Base-by-base conservation (phyloP, 2,113 vertebrate species). In the Carlito syrichta region DNA sequence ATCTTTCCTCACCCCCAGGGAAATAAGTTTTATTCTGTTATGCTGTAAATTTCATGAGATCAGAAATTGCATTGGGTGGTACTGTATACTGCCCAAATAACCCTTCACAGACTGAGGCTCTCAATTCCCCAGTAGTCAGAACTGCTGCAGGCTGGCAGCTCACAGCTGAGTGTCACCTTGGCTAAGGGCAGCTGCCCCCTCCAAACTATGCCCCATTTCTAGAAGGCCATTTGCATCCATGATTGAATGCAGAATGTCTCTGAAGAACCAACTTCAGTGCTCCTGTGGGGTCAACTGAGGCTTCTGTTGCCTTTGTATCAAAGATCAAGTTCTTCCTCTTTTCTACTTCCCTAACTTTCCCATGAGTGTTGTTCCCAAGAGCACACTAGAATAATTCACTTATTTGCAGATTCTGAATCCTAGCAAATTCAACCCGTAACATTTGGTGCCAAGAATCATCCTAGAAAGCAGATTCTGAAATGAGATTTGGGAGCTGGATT, bases 1-100 rank as follows among this genome's bases (percentile, higher is more conserved):
- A 68, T 11, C 17, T 58, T 16, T 68, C 23, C 12, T 9, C 22
- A 0, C 1, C 2, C 2, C 8, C 8, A 10, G 30, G 30, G 52
- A 81, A 85, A 69, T 32, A 20, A 43, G 30, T 45, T 63, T 71
- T 77, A 56, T 82, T 89, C 8, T 89, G 3, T 48, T 25, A 17
- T 35, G 25, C 14, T 89, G 25, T 89, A 38, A 77, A 38, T 1
- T 43, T 52, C 32, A 22, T 22, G 40, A 85, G 11, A 32, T 48
- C 8, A 35, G 32, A 23, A 60, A 69, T 48, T 48, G 10, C 2
- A 63, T 40, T 52, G 1, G 1, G 25, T 88, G 14, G 1, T 69
- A 10, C 16, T 45, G 3, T 71, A 8, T 3, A 58, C 38, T 38
- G 35, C 7, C 1, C 38, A 68, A 12, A 66, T 66, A 20, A n/a